Conservation (phyloP, 1,140 invertebrate species). For the Calliphora vicina region DNA sequence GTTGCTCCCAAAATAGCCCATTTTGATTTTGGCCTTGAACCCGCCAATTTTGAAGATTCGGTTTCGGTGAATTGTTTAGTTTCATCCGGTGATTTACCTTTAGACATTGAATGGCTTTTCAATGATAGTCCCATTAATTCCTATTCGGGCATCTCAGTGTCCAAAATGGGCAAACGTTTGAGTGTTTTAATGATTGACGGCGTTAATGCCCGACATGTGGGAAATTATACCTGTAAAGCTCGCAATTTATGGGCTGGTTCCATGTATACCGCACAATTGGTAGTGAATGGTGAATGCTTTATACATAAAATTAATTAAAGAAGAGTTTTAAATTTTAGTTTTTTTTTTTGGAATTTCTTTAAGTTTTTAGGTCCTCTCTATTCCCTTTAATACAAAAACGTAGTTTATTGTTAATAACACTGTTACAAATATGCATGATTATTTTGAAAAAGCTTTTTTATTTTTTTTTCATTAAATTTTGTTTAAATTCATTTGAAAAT, state of each 20-base stretch:
- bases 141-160: constrained; percentile 63
- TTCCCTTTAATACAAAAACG: neutral
- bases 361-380: neutral
- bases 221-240: constrained; percentile 73
- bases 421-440: neutral
- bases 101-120: constrained; percentile 70
- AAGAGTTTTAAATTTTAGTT: no score
- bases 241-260: constrained; percentile 72
- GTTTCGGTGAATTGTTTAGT: constrained; percentile 70
- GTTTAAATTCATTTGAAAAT: no score
- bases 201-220: constrained; percentile 66
- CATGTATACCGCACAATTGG: constrained; percentile 54
- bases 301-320: constrained; percentile 15
- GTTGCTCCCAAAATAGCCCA: constrained; percentile 73
- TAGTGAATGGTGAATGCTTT: constrained; percentile 54
- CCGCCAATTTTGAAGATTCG: constrained; percentile 71
- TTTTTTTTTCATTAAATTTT: no score
- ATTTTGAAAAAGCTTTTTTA: neutral
- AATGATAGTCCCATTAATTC: constrained; percentile 68
- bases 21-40: constrained; percentile 70
- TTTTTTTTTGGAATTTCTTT: neutral
- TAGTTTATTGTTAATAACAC: neutral
- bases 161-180: constrained; percentile 70
- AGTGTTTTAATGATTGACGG: constrained; percentile 66
- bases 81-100: constrained; percentile 71